These are phyloP conservation scores for Liasis olivaceus DNA, from an alignment of 2,797 vertebrate genomes.

Conservation along the genomic window DNA sequence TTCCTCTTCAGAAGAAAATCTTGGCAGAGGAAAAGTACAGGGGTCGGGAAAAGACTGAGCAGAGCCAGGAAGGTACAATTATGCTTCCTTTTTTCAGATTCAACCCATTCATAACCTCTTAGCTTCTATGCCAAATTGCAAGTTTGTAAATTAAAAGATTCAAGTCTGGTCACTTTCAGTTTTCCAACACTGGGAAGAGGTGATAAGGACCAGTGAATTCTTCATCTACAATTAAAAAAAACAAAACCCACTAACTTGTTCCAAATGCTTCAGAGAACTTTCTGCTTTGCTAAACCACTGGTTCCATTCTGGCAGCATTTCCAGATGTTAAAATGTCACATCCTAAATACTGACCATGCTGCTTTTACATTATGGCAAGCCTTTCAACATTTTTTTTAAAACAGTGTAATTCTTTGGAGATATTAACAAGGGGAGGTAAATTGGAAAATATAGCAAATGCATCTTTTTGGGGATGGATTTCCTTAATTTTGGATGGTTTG, in stretches of 20 bases:
- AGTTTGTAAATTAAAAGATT: not conserved
- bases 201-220: not conserved
- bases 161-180: not conserved
- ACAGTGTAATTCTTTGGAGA: not conserved
- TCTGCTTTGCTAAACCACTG: not conserved
- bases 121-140: not conserved
- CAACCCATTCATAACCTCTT: not conserved
- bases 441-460: not conserved
- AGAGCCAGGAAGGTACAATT: not conserved
- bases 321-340: not conserved
- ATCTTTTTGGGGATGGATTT: not conserved
- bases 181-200: not conserved
- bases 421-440: too few species aligned
- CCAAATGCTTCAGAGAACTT: not conserved
- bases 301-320: not conserved
- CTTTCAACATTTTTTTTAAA: not conserved
- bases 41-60: not conserved
- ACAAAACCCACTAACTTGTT: not conserved
- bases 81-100: not conserved
- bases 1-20: not conserved
- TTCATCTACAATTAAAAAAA: not conserved
- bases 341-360: not conserved
- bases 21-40: not conserved
- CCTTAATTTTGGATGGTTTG: too few species aligned
- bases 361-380: not conserved